Evolutionary conservation across 2,113 vertebrate species (phyloP).

Genomic region (Ptychochromis oligacanthus): DNA sequence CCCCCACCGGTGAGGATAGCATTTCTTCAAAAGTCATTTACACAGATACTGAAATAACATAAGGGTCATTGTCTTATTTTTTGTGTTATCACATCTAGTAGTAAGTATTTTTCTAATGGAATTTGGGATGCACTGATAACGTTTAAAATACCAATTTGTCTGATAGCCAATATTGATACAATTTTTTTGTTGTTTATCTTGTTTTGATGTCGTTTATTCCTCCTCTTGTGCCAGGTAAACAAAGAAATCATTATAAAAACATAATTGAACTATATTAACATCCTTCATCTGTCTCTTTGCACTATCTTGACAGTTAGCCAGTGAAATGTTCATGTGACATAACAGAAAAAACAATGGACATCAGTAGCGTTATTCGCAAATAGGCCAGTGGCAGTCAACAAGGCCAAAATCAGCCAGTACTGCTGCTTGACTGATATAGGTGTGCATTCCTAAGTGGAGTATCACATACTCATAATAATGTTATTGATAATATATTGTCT

Average conservation of each 20-base stretch:
- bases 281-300: not conserved
- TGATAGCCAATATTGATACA: not conserved
- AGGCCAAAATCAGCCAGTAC: no score
- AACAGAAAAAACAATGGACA: not conserved
- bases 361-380: no score
- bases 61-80: not conserved
- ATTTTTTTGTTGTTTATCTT: not conserved
- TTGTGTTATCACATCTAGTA: not conserved
- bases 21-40: not conserved
- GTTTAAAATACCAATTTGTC: not conserved
- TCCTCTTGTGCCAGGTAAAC: not conserved
- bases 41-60: not conserved
- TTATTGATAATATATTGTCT: no score
- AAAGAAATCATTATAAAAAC: not conserved
- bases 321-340: not conserved
- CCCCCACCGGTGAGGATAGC: slow-evolving; percentile 63
- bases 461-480: no score
- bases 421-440: no score
- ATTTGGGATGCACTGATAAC: not conserved
- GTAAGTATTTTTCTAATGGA: not conserved
- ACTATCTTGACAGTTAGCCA: not conserved
- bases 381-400: no score
- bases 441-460: no score
- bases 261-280: not conserved
- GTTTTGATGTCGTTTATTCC: not conserved